Conservation (phyloP, 2,797 vertebrate species). For the Acanthurus leucopareius region DNA sequence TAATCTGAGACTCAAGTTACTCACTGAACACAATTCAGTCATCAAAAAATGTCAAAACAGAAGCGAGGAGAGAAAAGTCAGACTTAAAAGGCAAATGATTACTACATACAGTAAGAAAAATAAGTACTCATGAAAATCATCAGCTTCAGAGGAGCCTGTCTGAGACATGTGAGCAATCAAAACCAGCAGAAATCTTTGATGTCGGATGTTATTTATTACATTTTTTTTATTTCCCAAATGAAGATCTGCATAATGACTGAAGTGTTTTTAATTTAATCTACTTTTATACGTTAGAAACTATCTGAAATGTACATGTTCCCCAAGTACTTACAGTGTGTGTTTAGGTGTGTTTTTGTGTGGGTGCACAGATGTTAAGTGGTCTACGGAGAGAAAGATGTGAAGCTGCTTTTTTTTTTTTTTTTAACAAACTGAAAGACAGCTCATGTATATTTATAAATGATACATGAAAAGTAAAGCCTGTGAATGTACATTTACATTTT, state of each 20-base stretch:
- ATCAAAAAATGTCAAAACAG: conserved; percentile 21
- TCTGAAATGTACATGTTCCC: conserved; percentile 29
- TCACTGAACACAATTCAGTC: conserved; percentile 1
- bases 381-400: conserved; percentile 14
- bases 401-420: neutral
- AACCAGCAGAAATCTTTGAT: conserved; percentile 48
- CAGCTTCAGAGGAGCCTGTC: conserved; percentile 9
- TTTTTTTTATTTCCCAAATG: neutral
- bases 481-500: neutral
- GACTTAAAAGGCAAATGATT: conserved; percentile 22
- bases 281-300: conserved; percentile 2
- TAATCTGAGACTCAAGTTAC: neutral
- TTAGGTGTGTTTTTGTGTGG: neutral
- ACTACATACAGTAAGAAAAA: neutral
- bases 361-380: conserved; percentile 36
- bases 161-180: conserved; percentile 45
- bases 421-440: neutral
- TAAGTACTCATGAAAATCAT: conserved; percentile 7
- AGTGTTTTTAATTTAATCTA: conserved; percentile 41
- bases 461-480: conserved; percentile 16
- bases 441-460: conserved; percentile 44
- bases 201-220: conserved; percentile 25
- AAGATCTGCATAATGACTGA: conserved; percentile 50
- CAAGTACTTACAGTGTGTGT: conserved; percentile 5
- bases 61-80: conserved; percentile 19